Percentiles rank a stretch among this genome's conserved stretches.
phyloP scores from a whole-genome alignment of 1,140 invertebrate genomes.

The Heliconius congener region DNA sequence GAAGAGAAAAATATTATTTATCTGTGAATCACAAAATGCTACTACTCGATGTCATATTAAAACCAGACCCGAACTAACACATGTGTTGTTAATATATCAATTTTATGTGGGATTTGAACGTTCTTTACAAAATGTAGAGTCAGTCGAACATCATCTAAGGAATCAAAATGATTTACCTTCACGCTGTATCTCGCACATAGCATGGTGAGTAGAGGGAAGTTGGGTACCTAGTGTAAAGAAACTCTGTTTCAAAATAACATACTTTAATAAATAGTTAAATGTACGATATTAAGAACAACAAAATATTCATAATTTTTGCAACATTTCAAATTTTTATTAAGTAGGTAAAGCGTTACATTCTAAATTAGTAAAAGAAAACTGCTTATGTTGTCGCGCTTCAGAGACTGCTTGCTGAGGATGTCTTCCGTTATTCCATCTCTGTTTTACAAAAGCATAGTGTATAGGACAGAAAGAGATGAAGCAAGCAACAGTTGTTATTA shows the following conservation, averaged over 20 bases:
- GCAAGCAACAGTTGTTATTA: conserved; percentile 36
- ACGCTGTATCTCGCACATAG: too few relatives aligned
- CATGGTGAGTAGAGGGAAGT: too few relatives aligned
- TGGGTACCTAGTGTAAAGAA: too few relatives aligned
- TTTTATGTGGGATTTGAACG: not conserved
- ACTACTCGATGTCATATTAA: not conserved
- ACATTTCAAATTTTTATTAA: conserved; percentile 20
- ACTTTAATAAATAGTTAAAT: not conserved
- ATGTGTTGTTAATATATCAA: not conserved
- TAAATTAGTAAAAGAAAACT: conserved; percentile 43
- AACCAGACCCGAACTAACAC: too few relatives aligned
- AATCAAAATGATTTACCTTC: too few relatives aligned
- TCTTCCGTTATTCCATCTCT: conserved; percentile 37
- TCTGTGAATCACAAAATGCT: too few relatives aligned
- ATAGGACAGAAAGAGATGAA: conserved; percentile 35
- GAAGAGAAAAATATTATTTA: too few relatives aligned
- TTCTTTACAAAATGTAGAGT: not conserved
- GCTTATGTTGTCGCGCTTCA: conserved; percentile 42
- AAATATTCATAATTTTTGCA: not conserved
- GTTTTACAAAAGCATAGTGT: conserved; percentile 23
- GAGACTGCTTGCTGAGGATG: conserved; percentile 33
- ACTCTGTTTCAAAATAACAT: not conserved
- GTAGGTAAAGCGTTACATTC: conserved; percentile 40
- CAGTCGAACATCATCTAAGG: too few relatives aligned
- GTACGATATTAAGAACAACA: not conserved